Percentiles rank a stretch among this genome's conserved stretches.
Conservation (phyloP, 2,888 invertebrate genomes). For the Celastrina argiolus region DNA sequence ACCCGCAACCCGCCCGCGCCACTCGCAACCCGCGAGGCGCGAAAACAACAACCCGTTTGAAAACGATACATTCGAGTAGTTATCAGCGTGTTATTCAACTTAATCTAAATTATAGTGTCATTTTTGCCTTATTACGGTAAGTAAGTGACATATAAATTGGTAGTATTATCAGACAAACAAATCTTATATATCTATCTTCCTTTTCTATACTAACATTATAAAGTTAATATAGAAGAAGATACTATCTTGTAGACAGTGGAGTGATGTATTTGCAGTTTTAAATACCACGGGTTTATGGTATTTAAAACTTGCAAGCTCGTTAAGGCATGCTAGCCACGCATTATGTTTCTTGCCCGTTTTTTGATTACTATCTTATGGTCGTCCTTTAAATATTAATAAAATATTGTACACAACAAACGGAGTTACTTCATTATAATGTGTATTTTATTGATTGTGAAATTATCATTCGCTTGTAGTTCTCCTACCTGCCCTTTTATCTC, state of each 20-base stretch:
- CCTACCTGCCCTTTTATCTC: no score
- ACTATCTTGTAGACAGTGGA: neutral
- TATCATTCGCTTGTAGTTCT: no score
- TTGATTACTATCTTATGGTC: neutral
- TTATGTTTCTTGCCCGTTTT: neutral
- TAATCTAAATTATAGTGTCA: no score
- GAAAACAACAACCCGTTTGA: no score
- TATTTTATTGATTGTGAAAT: neutral
- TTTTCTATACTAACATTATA: no score
- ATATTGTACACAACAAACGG: neutral
- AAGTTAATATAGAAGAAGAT: neutral
- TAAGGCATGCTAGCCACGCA: neutral
- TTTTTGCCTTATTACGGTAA: no score
- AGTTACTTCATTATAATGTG: neutral
- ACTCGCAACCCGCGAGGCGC: no score
- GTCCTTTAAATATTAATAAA: neutral
- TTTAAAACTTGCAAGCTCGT: neutral
- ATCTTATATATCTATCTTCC: no score
- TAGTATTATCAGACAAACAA: no score
- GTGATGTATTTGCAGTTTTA: neutral
- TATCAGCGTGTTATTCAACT: no score
- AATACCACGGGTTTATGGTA: neutral
- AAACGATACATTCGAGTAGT: neutral
- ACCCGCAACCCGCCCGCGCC: neutral
- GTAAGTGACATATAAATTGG: no score